These are phyloP conservation scores for Leptinotarsa haldemani DNA, from an alignment of 2,888 invertebrate species.

Conservation along the genomic window DNA sequence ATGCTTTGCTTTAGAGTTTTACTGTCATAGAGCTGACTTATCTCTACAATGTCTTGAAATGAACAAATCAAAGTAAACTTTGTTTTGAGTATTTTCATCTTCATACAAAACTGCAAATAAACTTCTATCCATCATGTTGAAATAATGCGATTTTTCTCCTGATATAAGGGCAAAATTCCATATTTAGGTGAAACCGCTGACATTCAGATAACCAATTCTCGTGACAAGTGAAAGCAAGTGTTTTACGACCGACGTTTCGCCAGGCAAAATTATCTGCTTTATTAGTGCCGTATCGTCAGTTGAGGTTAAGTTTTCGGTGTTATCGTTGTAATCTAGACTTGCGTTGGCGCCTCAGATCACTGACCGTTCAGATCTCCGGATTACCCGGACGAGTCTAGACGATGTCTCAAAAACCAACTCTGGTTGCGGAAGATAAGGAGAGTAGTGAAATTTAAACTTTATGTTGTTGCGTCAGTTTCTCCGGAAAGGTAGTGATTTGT, in stretches of 20 bases:
- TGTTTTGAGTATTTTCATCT: too few relatives aligned
- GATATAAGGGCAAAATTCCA: not conserved
- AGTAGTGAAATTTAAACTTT: not conserved
- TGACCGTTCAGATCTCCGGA: constrained; percentile 50
- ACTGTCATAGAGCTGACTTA: too few relatives aligned
- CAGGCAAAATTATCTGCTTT: constrained; percentile 28
- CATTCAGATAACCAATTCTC: not conserved
- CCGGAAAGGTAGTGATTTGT: not conserved
- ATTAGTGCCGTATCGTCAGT: constrained; percentile 30
- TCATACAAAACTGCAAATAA: too few relatives aligned
- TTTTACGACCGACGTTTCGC: constrained; percentile 29
- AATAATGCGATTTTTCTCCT: not conserved
- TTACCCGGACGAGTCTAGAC: constrained; percentile 54
- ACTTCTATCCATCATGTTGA: not conserved
- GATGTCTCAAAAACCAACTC: constrained; percentile 44
- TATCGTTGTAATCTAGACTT: constrained; percentile 51
- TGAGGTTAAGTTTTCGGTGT: constrained; percentile 34
- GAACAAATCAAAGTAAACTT: too few relatives aligned
- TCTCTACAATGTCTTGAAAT: too few relatives aligned
- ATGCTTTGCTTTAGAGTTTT: too few relatives aligned
- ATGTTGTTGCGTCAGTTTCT: not conserved
- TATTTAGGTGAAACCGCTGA: not conserved
- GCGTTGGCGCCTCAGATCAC: constrained; percentile 51
- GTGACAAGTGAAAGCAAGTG: constrained; percentile 31
- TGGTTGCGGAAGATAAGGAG: constrained; percentile 31